Evolutionary conservation across 2,888 invertebrate genomes (phyloP).

Genomic region (Lasioglossum zephyrum): DNA sequence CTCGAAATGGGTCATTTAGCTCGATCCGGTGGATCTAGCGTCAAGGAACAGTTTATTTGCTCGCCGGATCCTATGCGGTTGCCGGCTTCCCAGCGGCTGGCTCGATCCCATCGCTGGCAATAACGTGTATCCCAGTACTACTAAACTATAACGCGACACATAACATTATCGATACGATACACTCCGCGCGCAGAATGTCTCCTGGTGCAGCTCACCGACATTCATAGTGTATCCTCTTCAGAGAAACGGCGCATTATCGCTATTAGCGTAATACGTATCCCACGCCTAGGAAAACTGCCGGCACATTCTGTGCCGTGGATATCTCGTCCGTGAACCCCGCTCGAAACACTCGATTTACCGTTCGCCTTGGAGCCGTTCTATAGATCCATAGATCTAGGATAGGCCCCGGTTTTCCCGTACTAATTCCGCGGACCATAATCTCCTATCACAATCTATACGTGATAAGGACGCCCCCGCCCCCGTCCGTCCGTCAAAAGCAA

Average conservation of each 20-base stretch:
- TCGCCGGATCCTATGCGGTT: background rate
- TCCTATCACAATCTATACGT: slow-evolving; percentile 72
- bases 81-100: background rate
- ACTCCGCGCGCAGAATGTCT: slow-evolving; percentile 55
- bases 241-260: slow-evolving; percentile 77
- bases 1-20: slow-evolving; percentile 3
- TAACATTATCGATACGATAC: slow-evolving; percentile 19
- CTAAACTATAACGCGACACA: slow-evolving; percentile 6
- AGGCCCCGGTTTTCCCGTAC: slow-evolving; percentile 64
- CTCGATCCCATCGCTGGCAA: background rate
- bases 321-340: slow-evolving; percentile 59
- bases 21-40: background rate
- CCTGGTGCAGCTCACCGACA: slow-evolving; percentile 50
- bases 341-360: slow-evolving; percentile 66
- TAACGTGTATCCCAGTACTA: background rate
- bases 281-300: slow-evolving; percentile 42
- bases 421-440: slow-evolving; percentile 77
- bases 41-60: background rate
- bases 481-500: background rate
- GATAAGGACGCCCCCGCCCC: slow-evolving; percentile 53
- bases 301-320: slow-evolving; percentile 60
- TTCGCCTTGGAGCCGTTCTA: slow-evolving; percentile 46
- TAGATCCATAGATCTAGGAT: slow-evolving; percentile 62
- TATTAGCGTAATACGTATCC: slow-evolving; percentile 78
- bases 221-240: slow-evolving; percentile 66